Base-by-base conservation (phyloP, 64 coral and sea anemone species). In the Stylophora pistillata region DNA sequence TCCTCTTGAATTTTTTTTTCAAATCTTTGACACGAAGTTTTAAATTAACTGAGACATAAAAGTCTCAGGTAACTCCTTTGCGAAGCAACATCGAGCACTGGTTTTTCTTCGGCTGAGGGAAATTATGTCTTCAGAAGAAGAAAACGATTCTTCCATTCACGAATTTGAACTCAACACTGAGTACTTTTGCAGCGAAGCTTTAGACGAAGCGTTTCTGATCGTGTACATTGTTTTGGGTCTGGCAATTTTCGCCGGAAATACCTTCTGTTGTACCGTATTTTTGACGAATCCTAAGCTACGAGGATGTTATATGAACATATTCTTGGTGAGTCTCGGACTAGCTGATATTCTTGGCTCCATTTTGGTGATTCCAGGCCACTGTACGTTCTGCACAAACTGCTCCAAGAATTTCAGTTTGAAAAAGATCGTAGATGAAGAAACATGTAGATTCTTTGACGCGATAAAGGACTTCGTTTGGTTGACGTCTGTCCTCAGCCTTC, bases 401-500 rank as follows among this genome's bases (percentile, higher is more conserved):
- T 86, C 81, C 56, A 60, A 70, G 10, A 53, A 78, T 26, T 78
- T 53, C 53, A 27, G n/a, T 56, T 56, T 78, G n/a, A 14, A 28
- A 55, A 15, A 9, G 54, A 17, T 25, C 64, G 23, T 53, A n/a
- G 21, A 58, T 88, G 6, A 89, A 12, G 27, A 73, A 37, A 60
- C 83, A 30, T 94, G 88, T 23, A 78, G 83, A 89, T 13, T 94
- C 4, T 7, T 94, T n/a, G 89, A 86, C 47, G 78, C 74, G 14
- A 26, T 74, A 16, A 94, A 94, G 71, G 83, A 94, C 72, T 62
- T 74, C 31, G 74, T 91, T n/a, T 94, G 90, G 65, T 29, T 90
- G 2, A 55, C 77, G 21, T 84, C 88, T 14, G 73, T 86, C 15
- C 27, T 90, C 1, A 94, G 79, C 26, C 29, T 94, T 17, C 82